A percentile compares a stretch with the other conserved stretches of the same genome.
These are phyloP conservation scores for Spialia ferax DNA, from an alignment of 2,888 invertebrate species.

Conservation along the genomic window DNA sequence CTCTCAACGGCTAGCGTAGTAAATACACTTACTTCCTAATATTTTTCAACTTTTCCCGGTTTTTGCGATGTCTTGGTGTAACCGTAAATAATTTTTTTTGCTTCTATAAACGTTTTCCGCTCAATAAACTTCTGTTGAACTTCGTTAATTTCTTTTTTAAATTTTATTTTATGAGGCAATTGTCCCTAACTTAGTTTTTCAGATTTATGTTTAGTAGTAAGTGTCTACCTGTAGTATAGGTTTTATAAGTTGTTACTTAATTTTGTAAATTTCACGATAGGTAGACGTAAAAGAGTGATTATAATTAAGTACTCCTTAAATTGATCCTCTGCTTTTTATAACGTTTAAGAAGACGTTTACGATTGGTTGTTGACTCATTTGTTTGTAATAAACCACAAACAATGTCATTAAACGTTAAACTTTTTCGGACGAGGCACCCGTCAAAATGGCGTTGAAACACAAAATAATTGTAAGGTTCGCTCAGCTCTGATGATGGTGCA, in stretches of 20 bases:
- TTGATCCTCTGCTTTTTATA: background rate
- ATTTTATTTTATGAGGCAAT: background rate
- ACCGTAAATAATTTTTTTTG: conserved; percentile 6
- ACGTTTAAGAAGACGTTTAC: too few species aligned
- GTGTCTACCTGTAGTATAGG: too few species aligned
- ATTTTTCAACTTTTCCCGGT: conserved; percentile 22
- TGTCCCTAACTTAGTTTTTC: background rate
- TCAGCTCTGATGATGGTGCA: background rate
- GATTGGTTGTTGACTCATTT: too few species aligned
- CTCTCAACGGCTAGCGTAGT: conserved; percentile 24
- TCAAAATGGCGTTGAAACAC: background rate
- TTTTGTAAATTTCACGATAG: too few species aligned
- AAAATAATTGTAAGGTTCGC: background rate
- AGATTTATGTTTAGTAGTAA: too few species aligned
- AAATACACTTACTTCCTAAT: conserved; percentile 31
- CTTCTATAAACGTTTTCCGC: conserved; percentile 9
- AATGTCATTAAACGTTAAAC: background rate
- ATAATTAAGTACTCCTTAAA: too few species aligned
- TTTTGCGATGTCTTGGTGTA: conserved; percentile 15
- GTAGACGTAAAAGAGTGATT: too few species aligned
- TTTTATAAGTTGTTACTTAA: background rate
- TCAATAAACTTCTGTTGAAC: conserved; percentile 2
- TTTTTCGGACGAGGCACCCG: background rate
- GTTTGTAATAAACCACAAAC: background rate
- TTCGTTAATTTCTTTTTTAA: conserved; percentile 1